Percentiles rank a stretch among this genome's conserved stretches.
These are phyloP conservation scores for Poeciliopsis occidentalis DNA, from an alignment of 2,113 vertebrate species.

Conservation along the genomic window DNA sequence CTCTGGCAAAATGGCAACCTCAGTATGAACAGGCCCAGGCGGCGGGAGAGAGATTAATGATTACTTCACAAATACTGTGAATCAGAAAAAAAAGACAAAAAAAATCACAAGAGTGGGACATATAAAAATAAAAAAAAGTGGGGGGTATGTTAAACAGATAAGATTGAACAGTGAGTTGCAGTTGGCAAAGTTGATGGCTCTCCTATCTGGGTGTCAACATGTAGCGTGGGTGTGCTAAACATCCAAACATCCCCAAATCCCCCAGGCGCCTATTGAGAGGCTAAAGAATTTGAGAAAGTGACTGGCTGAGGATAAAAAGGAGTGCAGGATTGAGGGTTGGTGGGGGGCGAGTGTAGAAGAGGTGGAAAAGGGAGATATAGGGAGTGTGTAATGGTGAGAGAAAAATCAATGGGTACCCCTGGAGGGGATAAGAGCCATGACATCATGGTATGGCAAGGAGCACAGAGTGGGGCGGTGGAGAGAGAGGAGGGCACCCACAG, in stretches of 20 bases:
- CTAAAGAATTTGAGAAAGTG: constrained; percentile 64
- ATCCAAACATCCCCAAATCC: constrained; percentile 75
- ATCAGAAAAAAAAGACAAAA: constrained; percentile 57
- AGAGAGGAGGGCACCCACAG: constrained; percentile 49
- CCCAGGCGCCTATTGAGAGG: constrained; percentile 64
- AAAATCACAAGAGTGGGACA: constrained; percentile 60
- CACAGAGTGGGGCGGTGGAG: constrained; percentile 39
- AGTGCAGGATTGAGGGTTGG: constrained; percentile 37
- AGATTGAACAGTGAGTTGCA: constrained; percentile 57
- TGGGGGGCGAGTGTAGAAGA: not conserved
- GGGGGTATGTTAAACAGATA: constrained; percentile 60
- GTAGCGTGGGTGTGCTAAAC: constrained; percentile 69
- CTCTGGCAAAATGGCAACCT: constrained; percentile 46
- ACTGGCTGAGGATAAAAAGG: constrained; percentile 55
- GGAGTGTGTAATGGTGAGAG: constrained; percentile 65
- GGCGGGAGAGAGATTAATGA: constrained; percentile 50
- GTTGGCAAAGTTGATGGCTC: constrained; percentile 51
- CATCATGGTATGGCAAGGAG: constrained; percentile 75
- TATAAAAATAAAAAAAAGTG: constrained; percentile 41
- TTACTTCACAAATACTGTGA: constrained; percentile 54
- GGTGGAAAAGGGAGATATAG: constrained; percentile 58
- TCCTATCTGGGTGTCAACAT: constrained; percentile 67
- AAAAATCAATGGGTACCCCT: constrained; percentile 70
- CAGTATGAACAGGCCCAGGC: constrained; percentile 25
- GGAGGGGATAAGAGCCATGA: constrained; percentile 75